phyloP scores from a whole-genome alignment of 2,888 invertebrate genomes.

The Platerodrilus igneus region DNA sequence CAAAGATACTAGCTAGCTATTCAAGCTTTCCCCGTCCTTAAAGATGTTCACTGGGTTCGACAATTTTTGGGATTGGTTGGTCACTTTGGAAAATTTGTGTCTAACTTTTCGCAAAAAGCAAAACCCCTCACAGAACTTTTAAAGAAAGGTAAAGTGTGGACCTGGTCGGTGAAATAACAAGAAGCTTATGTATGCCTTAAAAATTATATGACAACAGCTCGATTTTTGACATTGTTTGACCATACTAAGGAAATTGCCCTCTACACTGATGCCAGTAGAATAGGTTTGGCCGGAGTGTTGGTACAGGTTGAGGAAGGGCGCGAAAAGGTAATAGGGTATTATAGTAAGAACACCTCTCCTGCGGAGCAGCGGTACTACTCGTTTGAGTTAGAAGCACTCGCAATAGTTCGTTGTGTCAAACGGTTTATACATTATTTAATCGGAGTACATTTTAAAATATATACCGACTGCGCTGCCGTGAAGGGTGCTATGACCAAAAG shows the following conservation, averaged over 20 bases:
- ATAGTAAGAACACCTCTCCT: constrained; percentile 30
- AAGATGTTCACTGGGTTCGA: constrained; percentile 30
- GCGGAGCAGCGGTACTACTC: constrained; percentile 39
- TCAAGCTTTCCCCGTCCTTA: constrained; percentile 28
- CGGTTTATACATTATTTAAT: constrained; percentile 40
- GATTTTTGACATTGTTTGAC: constrained; percentile 24
- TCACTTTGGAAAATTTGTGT: too few species aligned
- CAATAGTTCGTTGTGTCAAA: constrained; percentile 34
- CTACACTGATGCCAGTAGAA: constrained; percentile 27
- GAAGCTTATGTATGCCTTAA: too few species aligned
- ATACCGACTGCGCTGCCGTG: constrained; percentile 39
- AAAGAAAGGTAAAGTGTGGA: too few species aligned
- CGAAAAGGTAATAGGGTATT: constrained; percentile 22
- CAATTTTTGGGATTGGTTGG: constrained; percentile 35
- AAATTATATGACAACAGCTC: too few species aligned
- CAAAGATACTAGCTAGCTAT: constrained; percentile 32
- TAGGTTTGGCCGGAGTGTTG: constrained; percentile 25
- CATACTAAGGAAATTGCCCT: constrained; percentile 20
- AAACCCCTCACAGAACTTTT: constrained; percentile 30
- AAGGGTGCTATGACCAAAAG: constrained; percentile 32
- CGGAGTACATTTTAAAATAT: constrained; percentile 32
- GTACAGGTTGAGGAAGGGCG: constrained; percentile 13
- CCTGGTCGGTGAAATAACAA: too few species aligned
- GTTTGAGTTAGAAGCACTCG: constrained; percentile 42
- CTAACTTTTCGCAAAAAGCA: too few species aligned